Evolutionary conservation across 2,797 vertebrate genomes (phyloP), one percentile per base, ranked within the genome.

Genomic region (Hozukius guyotensis): DNA sequence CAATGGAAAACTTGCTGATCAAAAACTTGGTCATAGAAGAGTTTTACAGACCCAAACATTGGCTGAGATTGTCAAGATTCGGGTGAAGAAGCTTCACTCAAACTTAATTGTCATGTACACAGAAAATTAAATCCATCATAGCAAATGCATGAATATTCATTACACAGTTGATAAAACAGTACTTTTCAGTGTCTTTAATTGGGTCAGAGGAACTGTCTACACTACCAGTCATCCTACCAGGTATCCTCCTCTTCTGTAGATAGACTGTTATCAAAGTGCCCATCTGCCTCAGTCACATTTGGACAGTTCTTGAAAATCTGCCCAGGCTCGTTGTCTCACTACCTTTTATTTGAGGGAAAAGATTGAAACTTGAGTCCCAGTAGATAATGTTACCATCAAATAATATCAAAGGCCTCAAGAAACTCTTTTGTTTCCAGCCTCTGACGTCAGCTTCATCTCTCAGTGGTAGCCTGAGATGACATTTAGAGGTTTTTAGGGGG

Each of bases 131-230:
- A 55, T 71, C 77, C 20, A 80, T 80, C 49, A 32, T 34, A 16
- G 63, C 46, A 77, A 38, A 74, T 3, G 18, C 56, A 62, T 88
- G 71, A 80, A 84, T 84, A 75, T 84, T 88, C 59, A 85, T 90
- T 52, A 75, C 22, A 22, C 63, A 42, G 60, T n/a, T 78, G 60
- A 78, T 75, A 82, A 79, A 76, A 60, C 65, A 46, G 74, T 34
- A 87, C 78, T 85, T 81, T 53, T 59, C 38, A 42, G 24, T 16
- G 31, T 14, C 29, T 77, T 77, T 78, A 80, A 79, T 77, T 77
- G 75, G 69, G 59, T 78, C 34, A 65, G 59, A 77, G 56, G 53
- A 88, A 62, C 64, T 67, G 67, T 82, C 74, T 66, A 64, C 69
- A 46, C 75, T 84, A 61, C 1, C 18, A 67, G 46, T 71, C 77